Evolutionary conservation across 2,113 vertebrate species (phyloP), one percentile per base, ranked within the genome.

Genomic region (Lepidiolamprologus cunningtoni): DNA sequence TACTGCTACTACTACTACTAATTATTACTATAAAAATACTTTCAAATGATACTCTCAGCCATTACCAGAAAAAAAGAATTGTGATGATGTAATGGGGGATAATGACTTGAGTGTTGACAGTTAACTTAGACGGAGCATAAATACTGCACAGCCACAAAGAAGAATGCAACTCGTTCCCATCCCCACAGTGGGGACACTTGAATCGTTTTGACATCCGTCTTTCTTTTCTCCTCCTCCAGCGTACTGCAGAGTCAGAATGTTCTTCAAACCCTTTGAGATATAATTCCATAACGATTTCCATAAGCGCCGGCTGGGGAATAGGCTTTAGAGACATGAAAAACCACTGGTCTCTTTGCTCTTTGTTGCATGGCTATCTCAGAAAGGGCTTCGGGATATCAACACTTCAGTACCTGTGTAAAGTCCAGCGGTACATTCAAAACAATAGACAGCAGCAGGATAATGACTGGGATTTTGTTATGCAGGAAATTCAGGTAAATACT

Each of bases 241-340:
- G 81, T 90, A 89, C 92, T 90, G 89, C 89, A 85, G 88, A 95
- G 89, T 90, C 90, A 88, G 83, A 89, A 76, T 53, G 79, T 90
- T 90, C 94, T 94, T 93, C 90, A 90, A 89, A 90, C 85, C 89
- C 91, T 87, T 86, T 86, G 83, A 91, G 90, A 95, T 89, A 94
- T 95, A 92, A 96, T 96, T 95, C 94, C 89, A 86, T 91, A 93
- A 93, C 93, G 88, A 91, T 96, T 94, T 95, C 91, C 91, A 90
- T 93, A 95, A 96, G 93, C 85, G 78, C 92, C 82, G 89, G 87
- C 90, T 84, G 66, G 93, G 92, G 94, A 95, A 91, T 87, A 90
- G 71, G 92, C 87, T 93, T 92, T 80, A 90, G 58, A 93, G 87
- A 91, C 93, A 89, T 89, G 85, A 91, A 89, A 93, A 94, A 86